Evolutionary conservation across 2,797 vertebrate species (phyloP).

Genomic region (Xenopus petersii): DNA sequence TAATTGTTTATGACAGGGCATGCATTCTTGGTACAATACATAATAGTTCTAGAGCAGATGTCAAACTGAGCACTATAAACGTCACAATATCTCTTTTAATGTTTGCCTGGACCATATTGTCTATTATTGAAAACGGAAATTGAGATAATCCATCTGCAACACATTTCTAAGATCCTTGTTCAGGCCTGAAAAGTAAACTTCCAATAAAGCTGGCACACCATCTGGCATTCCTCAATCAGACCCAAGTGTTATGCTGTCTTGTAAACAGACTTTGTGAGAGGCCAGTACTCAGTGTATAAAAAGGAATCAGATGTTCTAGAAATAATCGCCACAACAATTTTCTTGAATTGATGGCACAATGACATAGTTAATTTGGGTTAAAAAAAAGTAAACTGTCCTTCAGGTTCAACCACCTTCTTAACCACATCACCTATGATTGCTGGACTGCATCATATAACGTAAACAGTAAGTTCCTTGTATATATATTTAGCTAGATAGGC

Average conservation of each 20-base stretch:
- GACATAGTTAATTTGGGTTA: no score
- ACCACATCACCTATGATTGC: background rate
- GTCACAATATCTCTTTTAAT: conserved; percentile 14
- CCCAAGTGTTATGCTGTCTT: conserved; percentile 7
- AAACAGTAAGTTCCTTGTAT: conserved; percentile 25
- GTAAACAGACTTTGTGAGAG: conserved; percentile 13
- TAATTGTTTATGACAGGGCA: conserved; percentile 17
- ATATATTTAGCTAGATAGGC: conserved; percentile 19
- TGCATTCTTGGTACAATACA: conserved; percentile 4
- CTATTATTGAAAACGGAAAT: conserved; percentile 31
- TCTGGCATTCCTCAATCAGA: conserved; percentile 29
- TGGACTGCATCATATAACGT: background rate
- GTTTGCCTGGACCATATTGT: background rate
- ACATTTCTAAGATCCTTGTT: conserved; percentile 26
- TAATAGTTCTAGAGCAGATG: background rate
- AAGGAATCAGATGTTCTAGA: conserved; percentile 4
- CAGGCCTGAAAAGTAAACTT: conserved; percentile 15
- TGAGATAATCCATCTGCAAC: conserved; percentile 35
- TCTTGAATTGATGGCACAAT: conserved; percentile 9
- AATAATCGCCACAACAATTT: background rate
- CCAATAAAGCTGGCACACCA: conserved; percentile 27
- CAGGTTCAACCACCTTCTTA: background rate
- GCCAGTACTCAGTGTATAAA: conserved; percentile 7
- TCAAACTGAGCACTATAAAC: conserved; percentile 10
- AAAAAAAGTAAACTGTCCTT: no score